Evolutionary conservation across 64 coral and sea anemone genomes (phyloP).

Genomic region (Montipora cactus): DNA sequence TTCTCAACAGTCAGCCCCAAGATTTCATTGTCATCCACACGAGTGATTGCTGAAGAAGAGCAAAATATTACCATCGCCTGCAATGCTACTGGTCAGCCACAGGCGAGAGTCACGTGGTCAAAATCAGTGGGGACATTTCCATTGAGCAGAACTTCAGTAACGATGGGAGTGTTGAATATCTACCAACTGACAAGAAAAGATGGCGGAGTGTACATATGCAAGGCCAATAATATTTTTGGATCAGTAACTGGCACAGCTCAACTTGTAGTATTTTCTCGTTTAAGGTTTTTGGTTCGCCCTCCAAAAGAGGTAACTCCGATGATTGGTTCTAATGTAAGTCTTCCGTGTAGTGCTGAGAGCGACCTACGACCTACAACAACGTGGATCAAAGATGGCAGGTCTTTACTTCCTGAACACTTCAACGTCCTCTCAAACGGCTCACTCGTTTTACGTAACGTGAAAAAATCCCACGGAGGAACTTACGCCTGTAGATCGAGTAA

Average conservation of each 20-base stretch:
- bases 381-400: neutral
- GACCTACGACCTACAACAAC: neutral
- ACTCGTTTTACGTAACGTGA: neutral
- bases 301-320: neutral
- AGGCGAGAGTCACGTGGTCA: slow-evolving; percentile 36
- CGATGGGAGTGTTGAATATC: neutral
- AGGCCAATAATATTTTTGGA: slow-evolving; percentile 8
- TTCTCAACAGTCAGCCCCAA: slow-evolving; percentile 11
- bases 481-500: slow-evolving; percentile 14
- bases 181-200: neutral
- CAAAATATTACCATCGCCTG: slow-evolving; percentile 13
- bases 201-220: neutral
- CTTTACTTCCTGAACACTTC: neutral
- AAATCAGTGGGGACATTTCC: neutral
- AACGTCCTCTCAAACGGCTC: neutral
- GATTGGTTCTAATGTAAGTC: neutral
- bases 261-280: neutral
- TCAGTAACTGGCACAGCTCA: neutral
- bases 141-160: neutral
- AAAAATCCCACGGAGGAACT: neutral
- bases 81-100: slow-evolving; percentile 53
- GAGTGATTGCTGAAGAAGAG: neutral
- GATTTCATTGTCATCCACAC: neutral
- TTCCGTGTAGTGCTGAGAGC: neutral
- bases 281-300: neutral